phyloP scores from a whole-genome alignment of 2,113 vertebrate genomes.

The Ia io region DNA sequence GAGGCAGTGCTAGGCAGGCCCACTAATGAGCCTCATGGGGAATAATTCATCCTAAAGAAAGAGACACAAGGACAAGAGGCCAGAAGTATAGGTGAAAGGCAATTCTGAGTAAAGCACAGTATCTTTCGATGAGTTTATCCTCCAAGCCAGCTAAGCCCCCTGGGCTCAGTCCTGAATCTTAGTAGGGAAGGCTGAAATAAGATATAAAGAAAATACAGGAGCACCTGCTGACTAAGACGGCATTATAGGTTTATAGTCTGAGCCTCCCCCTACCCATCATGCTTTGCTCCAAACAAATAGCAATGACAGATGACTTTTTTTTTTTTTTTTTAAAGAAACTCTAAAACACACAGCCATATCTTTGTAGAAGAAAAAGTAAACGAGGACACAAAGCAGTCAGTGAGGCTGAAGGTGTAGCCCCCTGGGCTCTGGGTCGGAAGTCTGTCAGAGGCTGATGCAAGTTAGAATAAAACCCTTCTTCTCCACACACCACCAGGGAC shows the following conservation, averaged over 20 bases:
- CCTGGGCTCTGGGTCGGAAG: background rate
- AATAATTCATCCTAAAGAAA: constrained; percentile 15
- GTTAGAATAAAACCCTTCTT: background rate
- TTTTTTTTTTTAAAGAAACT: background rate
- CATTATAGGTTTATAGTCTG: background rate
- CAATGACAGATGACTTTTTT: background rate
- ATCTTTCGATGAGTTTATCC: background rate
- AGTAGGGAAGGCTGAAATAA: background rate
- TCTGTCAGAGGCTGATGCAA: background rate
- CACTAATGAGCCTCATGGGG: background rate
- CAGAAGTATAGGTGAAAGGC: background rate
- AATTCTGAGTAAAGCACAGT: background rate
- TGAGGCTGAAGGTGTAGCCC: background rate
- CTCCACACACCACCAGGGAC: background rate
- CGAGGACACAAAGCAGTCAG: background rate
- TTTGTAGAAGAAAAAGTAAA: background rate
- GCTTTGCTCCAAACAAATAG: background rate
- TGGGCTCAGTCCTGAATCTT: background rate
- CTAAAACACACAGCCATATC: background rate
- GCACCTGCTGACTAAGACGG: background rate
- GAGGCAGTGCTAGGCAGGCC: background rate
- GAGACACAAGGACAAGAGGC: background rate
- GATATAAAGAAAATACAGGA: background rate
- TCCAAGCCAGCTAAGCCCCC: background rate
- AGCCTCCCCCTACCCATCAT: background rate